Evolutionary conservation across 2,888 invertebrate species (phyloP), one percentile per base, ranked within the genome.

Genomic region (Crocallis elinguaria): DNA sequence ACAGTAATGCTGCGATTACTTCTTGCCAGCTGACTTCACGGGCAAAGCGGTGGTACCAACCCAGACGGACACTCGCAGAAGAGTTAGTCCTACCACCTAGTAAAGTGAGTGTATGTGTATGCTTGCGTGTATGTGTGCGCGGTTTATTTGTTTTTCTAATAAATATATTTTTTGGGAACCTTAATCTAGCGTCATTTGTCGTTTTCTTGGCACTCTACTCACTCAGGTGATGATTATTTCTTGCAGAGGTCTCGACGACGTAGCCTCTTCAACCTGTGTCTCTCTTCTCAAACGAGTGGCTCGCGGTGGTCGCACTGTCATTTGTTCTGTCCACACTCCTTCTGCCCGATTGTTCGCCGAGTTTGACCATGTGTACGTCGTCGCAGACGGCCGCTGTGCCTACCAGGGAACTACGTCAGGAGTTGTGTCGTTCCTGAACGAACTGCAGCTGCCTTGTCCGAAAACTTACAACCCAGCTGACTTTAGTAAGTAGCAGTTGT

Each of bases 271-370:
- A 8, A 98, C 98, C 62, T 98, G 98, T 77, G 94, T 98, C 12
- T 93, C 95, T 0, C 89, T 98, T 12, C 89, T 98, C n/a, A 96
- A 96, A 76, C 93, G 94, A 17, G 93, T 98, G 39, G 97, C 98
- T 0, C 92, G 95, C 52, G 95, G 95, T 0, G 98, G 98, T 0
- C 92, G 98, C 21, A 98, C 98, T 0, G 96, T 99, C 4, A 94
- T 99, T 49, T 98, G 98, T 75, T 98, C 98, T 0, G 94, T 99
- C 42, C 99, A 99, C 85, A 98, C 98, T n/a, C 99, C 99, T 0
- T 98, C 98, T 58, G 98, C 98, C 0, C 95, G 95, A 64, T 92
- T 98, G 41, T 98, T 99, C 82, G 94, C 96, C 9, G 95, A 96
- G 91, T 98, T 99, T 79, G 98, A 97, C 84, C 95, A 98, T 76